Evolutionary conservation across 2,888 invertebrate species (phyloP).

Genomic region (Rotaria socialis): DNA sequence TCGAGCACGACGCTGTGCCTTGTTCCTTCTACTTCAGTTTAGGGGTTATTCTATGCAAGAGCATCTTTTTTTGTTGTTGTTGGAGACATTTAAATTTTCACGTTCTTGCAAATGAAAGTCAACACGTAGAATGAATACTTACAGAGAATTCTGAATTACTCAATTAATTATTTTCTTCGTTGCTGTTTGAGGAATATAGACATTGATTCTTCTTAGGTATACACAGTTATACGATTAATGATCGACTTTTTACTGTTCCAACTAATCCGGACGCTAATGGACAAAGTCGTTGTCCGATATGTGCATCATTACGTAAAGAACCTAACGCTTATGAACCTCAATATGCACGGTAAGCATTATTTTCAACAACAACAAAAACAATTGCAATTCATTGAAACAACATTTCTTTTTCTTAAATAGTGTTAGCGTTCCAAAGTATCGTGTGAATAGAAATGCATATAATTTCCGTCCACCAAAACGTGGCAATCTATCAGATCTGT

Average conservation of each 20-base stretch:
- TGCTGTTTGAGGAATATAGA: background rate
- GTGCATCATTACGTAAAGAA: constrained; percentile 19
- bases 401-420: background rate
- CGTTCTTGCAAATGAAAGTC: too few relatives aligned
- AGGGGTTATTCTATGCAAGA: too few relatives aligned
- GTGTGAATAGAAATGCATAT: background rate
- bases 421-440: constrained; percentile 31
- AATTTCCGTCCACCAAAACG: constrained; percentile 19
- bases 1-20: too few relatives aligned
- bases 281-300: constrained; percentile 46
- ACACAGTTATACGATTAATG: constrained; percentile 43
- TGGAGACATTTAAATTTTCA: too few relatives aligned
- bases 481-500: background rate
- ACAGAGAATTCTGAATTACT: too few relatives aligned
- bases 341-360: background rate
- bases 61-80: too few relatives aligned
- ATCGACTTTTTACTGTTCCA: constrained; percentile 44
- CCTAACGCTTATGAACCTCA: constrained; percentile 9
- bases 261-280: constrained; percentile 40
- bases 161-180: too few relatives aligned
- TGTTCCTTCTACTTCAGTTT: too few relatives aligned
- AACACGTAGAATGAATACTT: too few relatives aligned
- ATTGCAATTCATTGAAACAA: too few relatives aligned
- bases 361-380: too few relatives aligned
- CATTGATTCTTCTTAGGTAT: constrained; percentile 40